Base-by-base conservation (phyloP, 2,113 vertebrate species). In the Equus przewalskii region DNA sequence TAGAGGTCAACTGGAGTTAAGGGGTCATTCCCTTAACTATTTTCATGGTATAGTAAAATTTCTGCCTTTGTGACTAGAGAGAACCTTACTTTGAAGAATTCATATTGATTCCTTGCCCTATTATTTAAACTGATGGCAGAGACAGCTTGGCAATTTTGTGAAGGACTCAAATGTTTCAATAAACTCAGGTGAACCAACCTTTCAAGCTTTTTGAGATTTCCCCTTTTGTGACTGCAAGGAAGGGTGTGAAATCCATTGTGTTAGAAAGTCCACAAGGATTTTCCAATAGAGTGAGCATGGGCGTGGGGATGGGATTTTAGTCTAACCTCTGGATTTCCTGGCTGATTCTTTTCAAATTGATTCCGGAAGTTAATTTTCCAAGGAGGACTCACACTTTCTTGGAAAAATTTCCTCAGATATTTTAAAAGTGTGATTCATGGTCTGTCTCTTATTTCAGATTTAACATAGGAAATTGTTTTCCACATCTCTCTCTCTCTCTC, bases 371-470 rank as follows among this genome's bases (percentile, higher is more conserved):
- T 96, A 76, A 49, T 97, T 96, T 98, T 91, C 73, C 84, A 70
- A 70, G 21, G 81, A 97, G 90, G 80, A 9, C 54, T 7, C 58
- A 36, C 0, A 6, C 18, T 95, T 97, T 87, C 28, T 91, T 95
- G 78, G 1, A 16, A 8, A 22, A 54, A 82, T 75, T 96, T 44
- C 30, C 51, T 96, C 49, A 41, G 73, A 33, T 73, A 15, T 78
- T 94, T 97, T 93, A 81, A 94, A 98, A 97, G 46, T 91, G 1
- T 86, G 69, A 89, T 94, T 96, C 51, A 92, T 69, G 95, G 49
- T 36, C 60, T 92, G 93, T 64, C 90, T 96, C 73, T 91, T 90
- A 1, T 12, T 94, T 90, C 46, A 62, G 6, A 70, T 18, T 70
- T 22, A 94, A 76, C 12, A 80, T 4, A 11, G 41, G 16, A 65